phyloP scores from a whole-genome alignment of 2,888 invertebrate genomes.

The Leucophora obtusa region DNA sequence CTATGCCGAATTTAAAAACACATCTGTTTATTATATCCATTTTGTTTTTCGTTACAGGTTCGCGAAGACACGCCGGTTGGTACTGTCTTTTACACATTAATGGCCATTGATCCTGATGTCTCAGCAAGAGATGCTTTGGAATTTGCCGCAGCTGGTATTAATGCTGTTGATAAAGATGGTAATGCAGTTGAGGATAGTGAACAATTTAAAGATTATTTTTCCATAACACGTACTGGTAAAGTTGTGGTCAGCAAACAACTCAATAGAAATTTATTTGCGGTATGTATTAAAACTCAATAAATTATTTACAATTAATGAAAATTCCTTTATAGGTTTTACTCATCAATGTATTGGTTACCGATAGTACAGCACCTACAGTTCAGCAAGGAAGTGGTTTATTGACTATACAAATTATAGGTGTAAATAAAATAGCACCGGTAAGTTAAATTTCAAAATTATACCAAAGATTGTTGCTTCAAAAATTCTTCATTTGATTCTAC shows the following conservation, averaged over 20 bases:
- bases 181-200: slow-evolving; percentile 82
- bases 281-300: slow-evolving; percentile 49
- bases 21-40: too few relatives aligned
- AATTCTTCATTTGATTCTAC: slow-evolving; percentile 25
- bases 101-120: slow-evolving; percentile 90
- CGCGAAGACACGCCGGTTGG: slow-evolving; percentile 88
- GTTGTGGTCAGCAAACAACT: slow-evolving; percentile 76
- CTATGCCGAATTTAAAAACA: too few relatives aligned
- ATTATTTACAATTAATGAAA: neutral
- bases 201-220: slow-evolving; percentile 83
- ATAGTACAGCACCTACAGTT: slow-evolving; percentile 87
- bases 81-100: slow-evolving; percentile 84
- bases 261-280: slow-evolving; percentile 77
- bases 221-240: slow-evolving; percentile 82
- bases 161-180: slow-evolving; percentile 90
- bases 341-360: slow-evolving; percentile 87
- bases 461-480: slow-evolving; percentile 35
- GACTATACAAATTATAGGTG: slow-evolving; percentile 85
- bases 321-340: slow-evolving; percentile 81
- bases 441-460: slow-evolving; percentile 63
- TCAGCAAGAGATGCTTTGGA: slow-evolving; percentile 84
- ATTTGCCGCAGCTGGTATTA: slow-evolving; percentile 84
- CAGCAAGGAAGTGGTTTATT: slow-evolving; percentile 86
- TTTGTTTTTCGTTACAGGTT: slow-evolving; percentile 78
- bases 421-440: slow-evolving; percentile 84